Percentiles rank a stretch among this genome's conserved stretches.
Evolutionary conservation across 2,888 invertebrate genomes (phyloP).

Genomic region (Poecilus cupreus): DNA sequence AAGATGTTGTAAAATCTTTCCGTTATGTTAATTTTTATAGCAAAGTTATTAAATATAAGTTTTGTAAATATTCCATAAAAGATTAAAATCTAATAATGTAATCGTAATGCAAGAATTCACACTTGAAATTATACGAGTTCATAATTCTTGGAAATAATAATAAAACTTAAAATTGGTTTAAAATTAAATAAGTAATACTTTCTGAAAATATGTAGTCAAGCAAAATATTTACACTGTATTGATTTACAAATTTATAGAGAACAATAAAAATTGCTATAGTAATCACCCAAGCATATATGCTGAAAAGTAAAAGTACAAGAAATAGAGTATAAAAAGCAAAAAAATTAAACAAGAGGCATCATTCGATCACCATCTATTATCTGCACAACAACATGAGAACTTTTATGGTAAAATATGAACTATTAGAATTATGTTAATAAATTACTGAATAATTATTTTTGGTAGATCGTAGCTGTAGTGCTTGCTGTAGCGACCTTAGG

Average conservation of each 20-base stretch:
- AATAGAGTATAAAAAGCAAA: neutral
- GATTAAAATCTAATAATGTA: neutral
- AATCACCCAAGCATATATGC: neutral
- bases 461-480: constrained; percentile 52
- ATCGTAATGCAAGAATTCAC: too few relatives aligned
- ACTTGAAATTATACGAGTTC: too few relatives aligned
- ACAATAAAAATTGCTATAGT: neutral
- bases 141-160: too few relatives aligned
- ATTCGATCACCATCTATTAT: constrained; percentile 35
- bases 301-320: neutral
- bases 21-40: neutral
- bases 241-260: too few relatives aligned
- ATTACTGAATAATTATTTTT: neutral
- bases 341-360: constrained; percentile 8
- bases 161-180: too few relatives aligned
- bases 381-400: constrained; percentile 40
- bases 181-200: too few relatives aligned
- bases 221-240: too few relatives aligned
- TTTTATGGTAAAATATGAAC: constrained; percentile 36
- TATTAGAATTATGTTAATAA: neutral
- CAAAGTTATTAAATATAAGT: neutral
- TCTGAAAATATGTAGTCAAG: too few relatives aligned
- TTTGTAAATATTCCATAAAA: neutral
- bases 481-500: constrained; percentile 49
- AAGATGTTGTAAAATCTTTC: constrained; percentile 14